Evolutionary conservation across 2,797 vertebrate genomes (phyloP), one percentile per base, ranked within the genome.

Genomic region (Periophthalmus magnuspinnatus): DNA sequence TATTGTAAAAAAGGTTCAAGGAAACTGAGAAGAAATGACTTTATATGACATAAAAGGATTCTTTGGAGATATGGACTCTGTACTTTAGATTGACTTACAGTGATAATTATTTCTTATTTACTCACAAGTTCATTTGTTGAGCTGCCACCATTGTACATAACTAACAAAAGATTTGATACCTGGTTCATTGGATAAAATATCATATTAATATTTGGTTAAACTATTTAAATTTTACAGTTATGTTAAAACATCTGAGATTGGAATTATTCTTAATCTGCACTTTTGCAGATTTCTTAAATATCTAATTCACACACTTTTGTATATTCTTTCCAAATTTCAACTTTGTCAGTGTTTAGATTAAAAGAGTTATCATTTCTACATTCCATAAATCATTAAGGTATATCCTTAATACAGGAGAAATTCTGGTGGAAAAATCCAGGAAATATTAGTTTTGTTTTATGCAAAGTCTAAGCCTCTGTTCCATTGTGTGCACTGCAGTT

Each of bases 401-500:
- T 38, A 32, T 45, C 11, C 34, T 45, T n/a, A n/a, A n/a, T n/a
- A n/a, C n/a, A n/a, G n/a, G n/a, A n/a, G n/a, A n/a, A n/a, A n/a
- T n/a, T n/a, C n/a, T n/a, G n/a, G n/a, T n/a, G n/a, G n/a, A n/a
- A n/a, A n/a, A n/a, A n/a, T n/a, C n/a, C n/a, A n/a, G 22, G 34
- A 62, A 62, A 21, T 21, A 41, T 62, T 62, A 17, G n/a, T 38
- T 62, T 19, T 13, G n/a, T 62, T 38, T 62, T 24, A 62, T 62
- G n/a, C 5, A 45, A 62, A 62, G 36, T 22, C 8, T 17, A 36
- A 61, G 59, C 4, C 36, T 62, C 34, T 62, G 21, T 41, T 62
- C 60, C n/a, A 10, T 38, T 38, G 33, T 36, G 34, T 22, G 19
- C 28, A 28, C 28, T 28, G 28, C 59, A 41, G n/a, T 62, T 36